Base-by-base conservation (phyloP, 1,140 invertebrate species). In the Macrostomum lignano region DNA sequence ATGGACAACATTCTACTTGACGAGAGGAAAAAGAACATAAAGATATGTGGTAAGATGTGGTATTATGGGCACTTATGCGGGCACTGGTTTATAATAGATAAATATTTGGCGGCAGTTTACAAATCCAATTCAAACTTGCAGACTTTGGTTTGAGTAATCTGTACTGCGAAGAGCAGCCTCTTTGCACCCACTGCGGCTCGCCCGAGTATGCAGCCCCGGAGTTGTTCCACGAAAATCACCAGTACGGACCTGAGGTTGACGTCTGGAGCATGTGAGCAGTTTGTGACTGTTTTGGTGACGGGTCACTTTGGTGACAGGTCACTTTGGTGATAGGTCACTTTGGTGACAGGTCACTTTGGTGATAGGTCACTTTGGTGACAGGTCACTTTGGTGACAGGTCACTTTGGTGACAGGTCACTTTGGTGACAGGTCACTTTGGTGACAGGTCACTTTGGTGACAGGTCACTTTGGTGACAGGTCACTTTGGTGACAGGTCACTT, bases 1-100 rank as follows among this genome's bases (percentile, higher is more conserved):
- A 71, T 71, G 67, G 69, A 72, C 46, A 72, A 72, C 43, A 66
- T 72, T 19, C 69, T 72, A 64, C 45, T 72, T 39, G 67, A 63
- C 32, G 59, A 62, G 9, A 52, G 51, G 30, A 67, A 67, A 38
- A 63, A 65, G 39, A 65, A 64, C 41, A 64, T 71, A 35, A 71
- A 71, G 57, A 65, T 72, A 32, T 66, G 71, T 11, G 69, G 66
- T 67, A 45, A 57, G 58, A 45, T 24, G 9, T 24, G 9, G 9
- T 24, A 9, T n/a, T 14, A 15, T 3, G 19, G 15, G 15, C 26
- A 7, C 4, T 28, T 14, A 9, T 5, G 4, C 14, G 3, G 19
- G 26, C 26, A 28, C 4, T 15, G 19, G 19, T 28, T 24, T 24
- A 24, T 9, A 9, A 24, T 24, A 9, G 13, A 24, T 24, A 9